Conservation (phyloP, 2,797 vertebrate genomes). For the Sylvilagus floridanus region DNA sequence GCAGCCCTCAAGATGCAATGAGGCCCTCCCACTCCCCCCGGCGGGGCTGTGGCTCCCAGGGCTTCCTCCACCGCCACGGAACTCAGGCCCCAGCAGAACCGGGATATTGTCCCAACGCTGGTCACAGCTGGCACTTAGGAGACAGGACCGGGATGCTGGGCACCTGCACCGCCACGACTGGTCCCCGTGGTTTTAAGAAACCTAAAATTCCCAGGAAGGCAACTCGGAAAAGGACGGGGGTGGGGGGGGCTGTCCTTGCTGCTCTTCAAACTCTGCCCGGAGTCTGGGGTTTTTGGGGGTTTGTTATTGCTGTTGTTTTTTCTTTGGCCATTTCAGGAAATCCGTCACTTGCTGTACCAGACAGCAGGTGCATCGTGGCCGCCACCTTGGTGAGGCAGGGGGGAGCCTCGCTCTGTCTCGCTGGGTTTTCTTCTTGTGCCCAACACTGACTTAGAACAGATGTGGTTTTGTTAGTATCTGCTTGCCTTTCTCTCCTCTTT, state of each 20-base stretch:
- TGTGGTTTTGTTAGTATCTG: not conserved
- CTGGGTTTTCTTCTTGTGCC: not conserved
- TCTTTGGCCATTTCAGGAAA: not conserved
- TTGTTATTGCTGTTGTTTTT: not conserved
- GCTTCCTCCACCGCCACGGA: not conserved
- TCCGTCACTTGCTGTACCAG: not conserved
- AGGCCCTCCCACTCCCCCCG: not conserved
- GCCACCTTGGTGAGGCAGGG: rapidly evolving
- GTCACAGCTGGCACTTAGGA: not conserved
- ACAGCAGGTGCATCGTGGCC: not conserved
- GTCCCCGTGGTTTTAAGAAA: not conserved
- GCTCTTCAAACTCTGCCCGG: not conserved
- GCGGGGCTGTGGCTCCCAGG: not conserved
- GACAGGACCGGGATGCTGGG: not conserved
- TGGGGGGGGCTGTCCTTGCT: not conserved
- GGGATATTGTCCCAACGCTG: not conserved
- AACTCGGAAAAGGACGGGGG: not conserved
- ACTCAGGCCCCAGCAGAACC: not conserved
- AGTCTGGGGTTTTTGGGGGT: not conserved
- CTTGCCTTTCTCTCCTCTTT: not conserved
- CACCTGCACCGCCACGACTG: rapidly evolving
- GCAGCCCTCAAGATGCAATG: not conserved
- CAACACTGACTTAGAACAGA: not conserved
- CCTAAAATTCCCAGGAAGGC: not conserved
- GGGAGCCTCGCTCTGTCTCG: not conserved